Evolutionary conservation across 2,797 vertebrate genomes (phyloP), one percentile per base, ranked within the genome.

Genomic region (Poeciliopsis paucimaculata): DNA sequence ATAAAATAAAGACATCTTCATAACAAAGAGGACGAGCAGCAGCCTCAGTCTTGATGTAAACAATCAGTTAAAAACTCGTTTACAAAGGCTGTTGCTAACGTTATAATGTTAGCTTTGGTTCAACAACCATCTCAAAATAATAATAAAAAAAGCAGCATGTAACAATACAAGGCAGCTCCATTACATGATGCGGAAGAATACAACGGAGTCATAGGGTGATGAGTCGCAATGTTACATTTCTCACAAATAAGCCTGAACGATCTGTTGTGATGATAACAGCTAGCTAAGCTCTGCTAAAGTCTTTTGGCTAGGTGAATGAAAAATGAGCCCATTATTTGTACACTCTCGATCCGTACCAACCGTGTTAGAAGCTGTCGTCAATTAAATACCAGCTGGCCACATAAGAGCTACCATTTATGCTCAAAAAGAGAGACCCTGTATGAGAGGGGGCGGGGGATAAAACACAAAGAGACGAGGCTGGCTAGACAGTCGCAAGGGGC

Each of bases 281-380:
- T 84, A 94, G 93, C 93, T 91, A 89, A 80, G 82, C 55, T 76
- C 51, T 79, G 92, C 93, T 92, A 91, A 77, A 88, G 83, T 91
- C 75, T 89, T 41, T 73, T 85, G 81, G 89, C 91, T 91, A 89
- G 86, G 82, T 89, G 80, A 84, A 83, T 82, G 81, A 78, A 92
- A 87, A 83, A 82, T 53, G 77, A 83, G 76, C 79, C 75, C 51
- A 81, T 76, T 87, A 41, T 88, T 78, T 84, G 73, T 16, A 28
- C 53, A 41, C 31, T 76, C 2, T 77, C 46, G 77, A 77, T 57
- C 70, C 68, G 68, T 72, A 91, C 93, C 70, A 60, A 94, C 94
- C 92, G 88, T 89, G 76, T 90, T 78, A 73, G 82, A 91, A 60
- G 84, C n/a, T 85, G 84, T 89, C 87, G 76, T 92, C 80, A 88